phyloP scores from a whole-genome alignment of 2,113 vertebrate genomes.

The Telmatochromis sp. region DNA sequence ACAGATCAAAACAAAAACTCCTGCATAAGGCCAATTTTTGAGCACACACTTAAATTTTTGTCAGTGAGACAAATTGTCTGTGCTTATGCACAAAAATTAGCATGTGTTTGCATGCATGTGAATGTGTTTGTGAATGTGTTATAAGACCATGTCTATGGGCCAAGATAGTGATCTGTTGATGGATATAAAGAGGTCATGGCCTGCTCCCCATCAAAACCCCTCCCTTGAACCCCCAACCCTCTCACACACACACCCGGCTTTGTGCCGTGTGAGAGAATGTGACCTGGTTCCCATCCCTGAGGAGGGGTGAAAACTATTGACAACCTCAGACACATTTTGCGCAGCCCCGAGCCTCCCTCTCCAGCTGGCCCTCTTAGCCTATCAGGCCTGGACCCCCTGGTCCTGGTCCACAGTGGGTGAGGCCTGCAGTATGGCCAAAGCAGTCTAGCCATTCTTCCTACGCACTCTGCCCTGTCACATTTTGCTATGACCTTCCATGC shows the following conservation, averaged over 20 bases:
- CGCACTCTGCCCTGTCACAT: not conserved
- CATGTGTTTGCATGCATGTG: constrained; percentile 33
- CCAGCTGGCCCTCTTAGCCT: constrained; percentile 61
- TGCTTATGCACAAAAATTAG: constrained; percentile 16
- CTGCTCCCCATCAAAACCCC: constrained; percentile 67
- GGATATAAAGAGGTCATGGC: constrained; percentile 78
- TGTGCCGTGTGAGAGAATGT: constrained; percentile 75
- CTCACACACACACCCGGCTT: constrained; percentile 69
- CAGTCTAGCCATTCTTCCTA: not conserved
- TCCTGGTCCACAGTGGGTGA: constrained; percentile 19
- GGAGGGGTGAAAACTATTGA: constrained; percentile 70
- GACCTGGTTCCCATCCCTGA: constrained; percentile 79
- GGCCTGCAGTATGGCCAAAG: not conserved
- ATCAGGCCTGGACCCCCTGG: constrained; percentile 30
- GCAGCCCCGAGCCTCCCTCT: constrained; percentile 53
- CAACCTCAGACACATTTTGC: constrained; percentile 64
- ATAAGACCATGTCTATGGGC: constrained; percentile 53
- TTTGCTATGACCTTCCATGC: not conserved
- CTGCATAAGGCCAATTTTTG: not conserved
- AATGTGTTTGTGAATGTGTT: constrained; percentile 38
- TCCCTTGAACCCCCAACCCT: constrained; percentile 51
- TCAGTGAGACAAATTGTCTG: not conserved
- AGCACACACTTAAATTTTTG: not conserved
- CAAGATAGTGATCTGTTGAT: constrained; percentile 75
- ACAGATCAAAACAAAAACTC: not conserved